phyloP scores from a whole-genome alignment of 2,888 invertebrate genomes.

The Ormyrus pomaceus region DNA sequence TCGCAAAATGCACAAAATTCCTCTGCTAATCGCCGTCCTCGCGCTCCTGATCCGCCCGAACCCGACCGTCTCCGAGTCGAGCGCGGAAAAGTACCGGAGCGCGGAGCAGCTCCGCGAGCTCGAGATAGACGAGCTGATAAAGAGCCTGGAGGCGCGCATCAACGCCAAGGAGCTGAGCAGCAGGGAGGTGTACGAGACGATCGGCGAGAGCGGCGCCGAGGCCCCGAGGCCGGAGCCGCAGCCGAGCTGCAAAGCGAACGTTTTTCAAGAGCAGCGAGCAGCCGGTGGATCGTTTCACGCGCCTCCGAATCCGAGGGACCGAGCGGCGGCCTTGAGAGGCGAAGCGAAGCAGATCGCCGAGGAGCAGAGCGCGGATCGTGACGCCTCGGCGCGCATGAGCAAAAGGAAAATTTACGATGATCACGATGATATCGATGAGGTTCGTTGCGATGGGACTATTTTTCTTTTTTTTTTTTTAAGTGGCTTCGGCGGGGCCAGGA shows the following conservation, averaged over 20 bases:
- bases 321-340: background rate
- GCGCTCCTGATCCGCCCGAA: background rate
- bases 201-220: too few species aligned
- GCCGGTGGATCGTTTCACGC: background rate
- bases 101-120: conserved; percentile 23
- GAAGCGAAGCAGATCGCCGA: background rate
- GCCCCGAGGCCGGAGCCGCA: too few species aligned
- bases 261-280: background rate
- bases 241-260: background rate
- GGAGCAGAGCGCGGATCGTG: background rate
- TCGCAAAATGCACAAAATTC: conserved; percentile 2
- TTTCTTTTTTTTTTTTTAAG: too few species aligned
- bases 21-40: background rate
- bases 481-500: too few species aligned
- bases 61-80: background rate
- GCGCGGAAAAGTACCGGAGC: background rate
- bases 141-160: conserved; percentile 38
- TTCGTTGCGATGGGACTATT: background rate
- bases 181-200: background rate
- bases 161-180: conserved; percentile 10
- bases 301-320: conserved; percentile 19
- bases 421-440: conserved; percentile 22
- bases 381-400: background rate
- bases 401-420: conserved; percentile 15
- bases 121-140: conserved; percentile 43